Base-by-base conservation (phyloP, 2,797 vertebrate genomes). In the Sciurus carolinensis region DNA sequence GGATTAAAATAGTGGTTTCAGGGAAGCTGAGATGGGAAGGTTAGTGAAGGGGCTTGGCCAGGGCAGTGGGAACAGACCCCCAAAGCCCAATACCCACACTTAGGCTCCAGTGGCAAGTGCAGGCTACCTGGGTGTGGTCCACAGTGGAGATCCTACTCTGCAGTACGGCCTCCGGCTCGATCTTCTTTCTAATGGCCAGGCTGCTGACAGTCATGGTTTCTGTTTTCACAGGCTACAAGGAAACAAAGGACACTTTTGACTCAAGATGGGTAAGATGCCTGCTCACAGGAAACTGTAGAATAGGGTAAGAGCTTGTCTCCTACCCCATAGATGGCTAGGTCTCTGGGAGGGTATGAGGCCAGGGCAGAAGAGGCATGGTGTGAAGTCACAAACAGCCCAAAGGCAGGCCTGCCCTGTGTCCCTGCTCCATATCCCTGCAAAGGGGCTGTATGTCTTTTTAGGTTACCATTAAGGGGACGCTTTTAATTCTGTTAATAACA, bases 151-250 rank as follows among this genome's bases (percentile, higher is more conserved):
- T 50, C 92, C 87, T 98, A 30, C 97, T 98, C 80, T 98, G 98
- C n/a, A 98, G 47, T 14, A 99, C 98, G 10, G 98, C 89, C 50
- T 98, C 99, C 11, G 97, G 94, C 88, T 99, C 99, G 0, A 98
- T 96, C 98, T 99, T 99, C 98, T 98, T 99, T 91, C 98, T 47
- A 86, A 98, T 98, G 0, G 98, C 99, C 81, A 98, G 98, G 69
- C 98, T 97, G 62, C 87, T 98, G 13, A 99, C 97, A 2, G 99
- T 97, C 86, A 94, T 98, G 95, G 98, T 95, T 10, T 99, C 99
- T 0, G 97, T 98, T 98, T 98, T 99, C 30, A 98, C 98, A 17
- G 98, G 92, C 98, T 98, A 79, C 3, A 50, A 47, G 44, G 69
- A 87, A n/a, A 96, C 2, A 50, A 80, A 28, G 47, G 57, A 54